Evolutionary conservation across 1,140 invertebrate species (phyloP), one percentile per base, ranked within the genome.

Genomic region (Epicauta chinensis): DNA sequence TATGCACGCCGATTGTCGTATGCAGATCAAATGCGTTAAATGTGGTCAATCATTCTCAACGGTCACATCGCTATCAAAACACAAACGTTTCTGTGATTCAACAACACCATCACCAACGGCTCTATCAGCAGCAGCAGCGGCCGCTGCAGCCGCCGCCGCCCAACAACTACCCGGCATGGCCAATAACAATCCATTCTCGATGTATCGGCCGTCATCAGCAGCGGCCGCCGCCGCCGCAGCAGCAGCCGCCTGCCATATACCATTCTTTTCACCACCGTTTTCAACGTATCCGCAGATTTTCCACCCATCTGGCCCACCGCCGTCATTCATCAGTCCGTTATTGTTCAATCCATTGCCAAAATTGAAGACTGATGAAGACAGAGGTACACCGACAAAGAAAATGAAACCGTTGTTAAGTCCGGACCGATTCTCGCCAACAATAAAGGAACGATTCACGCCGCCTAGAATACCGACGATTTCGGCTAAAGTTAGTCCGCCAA

Each of bases 1-100:
- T 54, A 98, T 98, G 92, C 97, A 99, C 74, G 86, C 86, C 11
- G 87, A 90, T 64, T 92, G 91, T 67, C 83, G 90, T 60, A 84
- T 84, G 72, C 81, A 89, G 68, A 89, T 91, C 56, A 91, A 93
- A 74, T 97, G 94, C 73, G 81, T 79, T 59, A 93, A 94, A 78
- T 98, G 94, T 69, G 83, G 85, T 6, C 89, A 96, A 66, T 84
- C 87, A 12, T 97, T 97, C 74, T 87, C 83, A 30, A 93, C 92
- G 0, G 81, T 86, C 9, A 91, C 91, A 1, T 92, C 85, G 29
- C 74, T 87, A 41, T 81, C 87, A 16, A 90, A 91, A 66, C 87
- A 92, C 71, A 89, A 89, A 71, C 75, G 87, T 56, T 91, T 89
- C 66, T 91, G 88, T 66, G 88, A 91, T 62, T 81, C 84, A 0